These are phyloP conservation scores for Lucilia cuprina DNA, from an alignment of 1,140 invertebrate genomes.

Conservation along the genomic window DNA sequence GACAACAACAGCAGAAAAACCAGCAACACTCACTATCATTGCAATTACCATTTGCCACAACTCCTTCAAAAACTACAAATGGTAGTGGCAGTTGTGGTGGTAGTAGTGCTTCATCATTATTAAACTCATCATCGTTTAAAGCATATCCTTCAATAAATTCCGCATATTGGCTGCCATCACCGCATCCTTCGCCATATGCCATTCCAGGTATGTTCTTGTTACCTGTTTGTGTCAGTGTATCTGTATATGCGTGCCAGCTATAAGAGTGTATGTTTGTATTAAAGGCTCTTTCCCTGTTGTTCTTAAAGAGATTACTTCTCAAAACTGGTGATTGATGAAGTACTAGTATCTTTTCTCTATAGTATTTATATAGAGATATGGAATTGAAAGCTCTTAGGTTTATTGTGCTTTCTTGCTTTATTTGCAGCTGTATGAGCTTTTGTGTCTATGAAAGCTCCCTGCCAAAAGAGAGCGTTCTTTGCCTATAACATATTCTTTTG, in stretches of 20 bases:
- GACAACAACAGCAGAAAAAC: constrained; percentile 25
- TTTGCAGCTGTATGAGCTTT: too few relatives aligned
- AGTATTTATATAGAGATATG: too few relatives aligned
- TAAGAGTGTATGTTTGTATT: not conserved
- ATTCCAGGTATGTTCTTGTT: constrained; percentile 72
- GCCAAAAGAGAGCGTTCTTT: too few relatives aligned
- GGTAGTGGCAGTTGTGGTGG: not conserved
- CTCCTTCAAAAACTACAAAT: not conserved
- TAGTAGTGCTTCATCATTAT: constrained; percentile 15
- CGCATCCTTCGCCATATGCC: constrained; percentile 76
- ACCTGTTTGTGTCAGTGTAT: not conserved
- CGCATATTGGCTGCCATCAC: constrained; percentile 79
- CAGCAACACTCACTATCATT: constrained; percentile 11
- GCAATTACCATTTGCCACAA: constrained; percentile 17
- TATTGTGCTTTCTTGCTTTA: too few relatives aligned
- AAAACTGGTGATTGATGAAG: too few relatives aligned
- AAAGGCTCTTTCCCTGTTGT: too few relatives aligned
- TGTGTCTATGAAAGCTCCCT: too few relatives aligned
- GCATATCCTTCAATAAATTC: constrained; percentile 79
- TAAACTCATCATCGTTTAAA: constrained; percentile 48
- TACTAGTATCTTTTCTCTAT: too few relatives aligned
- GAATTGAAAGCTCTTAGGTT: too few relatives aligned
- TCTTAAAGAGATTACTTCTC: too few relatives aligned
- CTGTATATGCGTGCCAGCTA: not conserved
- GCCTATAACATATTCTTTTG: too few relatives aligned